Evolutionary conservation across 2,113 vertebrate genomes (phyloP), one percentile per base, ranked within the genome.

Genomic region (Dolichotis patagonum): DNA sequence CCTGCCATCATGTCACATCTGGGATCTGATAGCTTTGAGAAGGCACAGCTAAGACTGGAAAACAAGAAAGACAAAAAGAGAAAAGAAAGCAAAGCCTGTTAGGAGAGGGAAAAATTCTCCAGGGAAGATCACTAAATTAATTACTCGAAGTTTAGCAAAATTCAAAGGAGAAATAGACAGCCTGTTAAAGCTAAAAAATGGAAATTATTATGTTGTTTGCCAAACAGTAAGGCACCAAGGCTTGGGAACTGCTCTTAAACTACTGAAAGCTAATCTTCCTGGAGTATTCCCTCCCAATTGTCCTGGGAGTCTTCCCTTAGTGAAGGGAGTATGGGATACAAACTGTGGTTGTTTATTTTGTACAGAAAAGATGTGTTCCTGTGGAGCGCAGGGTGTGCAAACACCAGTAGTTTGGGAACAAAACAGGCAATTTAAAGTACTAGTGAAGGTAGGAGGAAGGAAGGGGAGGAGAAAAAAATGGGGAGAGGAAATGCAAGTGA

Each of bases 91-190:
- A 32, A 62, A 96, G 4, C 43, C 43, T 88, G 28, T 52, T 56
- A 77, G 26, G 85, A 91, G 63, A 30, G 75, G n/a, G 35, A 13
- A 65, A 75, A 54, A 81, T 49, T 93, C 87, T 94, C 62, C 56
- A 58, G 90, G 88, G 60, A 58, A 75, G 63, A 73, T 67, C 56
- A 17, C 88, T 92, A 75, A 90, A 69, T 84, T 67, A 96, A 93
- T 96, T 78, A 90, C 54, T 65, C 54, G 41, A 92, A 90, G 69
- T 91, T 30, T 58, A 90, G 81, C 11, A 52, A 87, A 90, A 91
- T 94, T 85, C 95, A 93, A 75, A 96, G 69, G 90, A 86, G 71
- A 63, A 91, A 69, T 85, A 95, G 49, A 52, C 49, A 52, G 65
- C 32, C 77, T 73, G 32, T 78, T 90, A 92, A 91, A 88, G 85